These are phyloP conservation scores for Helicoverpa assulta DNA, from an alignment of 2,888 invertebrate genomes.

Conservation along the genomic window DNA sequence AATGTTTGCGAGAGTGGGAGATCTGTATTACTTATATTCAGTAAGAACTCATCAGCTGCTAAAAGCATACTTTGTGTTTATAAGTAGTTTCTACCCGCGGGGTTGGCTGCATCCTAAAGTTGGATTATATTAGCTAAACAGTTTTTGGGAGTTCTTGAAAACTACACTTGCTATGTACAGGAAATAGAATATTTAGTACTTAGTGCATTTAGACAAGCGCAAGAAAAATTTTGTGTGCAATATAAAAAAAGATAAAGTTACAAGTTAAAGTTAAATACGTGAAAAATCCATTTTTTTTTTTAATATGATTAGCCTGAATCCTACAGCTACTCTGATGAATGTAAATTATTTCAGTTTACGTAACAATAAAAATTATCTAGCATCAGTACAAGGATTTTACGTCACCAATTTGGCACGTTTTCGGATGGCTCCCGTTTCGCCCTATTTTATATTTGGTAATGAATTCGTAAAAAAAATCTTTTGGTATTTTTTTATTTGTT, in stretches of 20 bases:
- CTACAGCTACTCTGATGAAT: neutral
- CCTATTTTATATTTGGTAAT: neutral
- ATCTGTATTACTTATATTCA: constrained; percentile 5
- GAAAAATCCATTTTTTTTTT: too few species aligned
- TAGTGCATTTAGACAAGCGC: too few species aligned
- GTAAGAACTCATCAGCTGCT: neutral
- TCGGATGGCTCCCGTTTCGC: constrained; percentile 3
- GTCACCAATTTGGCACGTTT: constrained; percentile 19
- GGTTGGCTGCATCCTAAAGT: neutral
- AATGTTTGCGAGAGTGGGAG: constrained; percentile 16
- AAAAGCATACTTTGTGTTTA: neutral
- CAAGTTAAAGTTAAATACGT: too few species aligned
- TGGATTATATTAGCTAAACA: neutral
- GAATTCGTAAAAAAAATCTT: neutral
- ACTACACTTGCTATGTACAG: too few species aligned
- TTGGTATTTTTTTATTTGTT: neutral
- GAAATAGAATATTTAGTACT: too few species aligned
- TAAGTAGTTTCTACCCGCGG: neutral
- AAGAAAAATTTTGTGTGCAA: too few species aligned
- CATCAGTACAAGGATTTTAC: constrained; percentile 14
- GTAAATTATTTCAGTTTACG: constrained; percentile 5
- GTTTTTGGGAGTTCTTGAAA: too few species aligned
- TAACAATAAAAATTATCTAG: constrained; percentile 18
- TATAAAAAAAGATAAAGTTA: too few species aligned
- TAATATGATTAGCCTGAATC: too few species aligned